Conservation (phyloP, 2,797 vertebrate genomes). For the Microctenopoma stevenorrisi region DNA sequence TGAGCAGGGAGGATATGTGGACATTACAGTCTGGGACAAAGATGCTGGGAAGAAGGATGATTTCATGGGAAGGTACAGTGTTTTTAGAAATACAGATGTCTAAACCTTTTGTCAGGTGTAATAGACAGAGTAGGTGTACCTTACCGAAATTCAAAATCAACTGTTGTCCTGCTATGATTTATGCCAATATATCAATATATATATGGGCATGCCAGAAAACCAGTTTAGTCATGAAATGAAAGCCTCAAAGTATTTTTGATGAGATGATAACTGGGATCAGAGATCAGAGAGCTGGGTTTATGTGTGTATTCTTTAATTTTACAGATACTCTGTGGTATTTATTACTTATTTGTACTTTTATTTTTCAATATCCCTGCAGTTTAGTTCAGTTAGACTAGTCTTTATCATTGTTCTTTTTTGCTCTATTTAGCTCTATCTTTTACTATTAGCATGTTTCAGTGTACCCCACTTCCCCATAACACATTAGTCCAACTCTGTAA, state of each 20-base stretch:
- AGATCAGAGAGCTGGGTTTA: too few species aligned
- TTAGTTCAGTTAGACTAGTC: not conserved
- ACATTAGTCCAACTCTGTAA: not conserved
- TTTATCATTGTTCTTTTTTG: not conserved
- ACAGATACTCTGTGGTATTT: not conserved
- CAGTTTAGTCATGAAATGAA: conserved; percentile 27
- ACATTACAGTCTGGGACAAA: conserved; percentile 97
- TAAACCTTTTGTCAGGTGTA: not conserved
- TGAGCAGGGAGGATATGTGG: conserved; percentile 91
- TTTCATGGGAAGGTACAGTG: conserved; percentile 93
- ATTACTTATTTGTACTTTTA: not conserved
- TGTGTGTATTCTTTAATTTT: not conserved
- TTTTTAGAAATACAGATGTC: not conserved
- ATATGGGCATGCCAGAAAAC: conserved; percentile 48
- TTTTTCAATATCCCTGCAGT: conserved; percentile 6
- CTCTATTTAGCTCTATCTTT: conserved; percentile 11
- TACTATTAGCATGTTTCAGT: not conserved
- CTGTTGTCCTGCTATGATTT: conserved; percentile 22
- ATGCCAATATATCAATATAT: conserved; percentile 14
- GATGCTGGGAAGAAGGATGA: conserved; percentile 95
- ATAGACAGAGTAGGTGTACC: not conserved
- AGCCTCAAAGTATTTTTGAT: not conserved
- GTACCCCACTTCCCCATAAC: not conserved
- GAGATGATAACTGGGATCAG: not conserved
- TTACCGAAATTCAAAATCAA: too few species aligned